A percentile compares a stretch with the other conserved stretches of the same genome.
Conservation (phyloP, 2,113 vertebrate genomes). For the Phylloscopus trochiloides region DNA sequence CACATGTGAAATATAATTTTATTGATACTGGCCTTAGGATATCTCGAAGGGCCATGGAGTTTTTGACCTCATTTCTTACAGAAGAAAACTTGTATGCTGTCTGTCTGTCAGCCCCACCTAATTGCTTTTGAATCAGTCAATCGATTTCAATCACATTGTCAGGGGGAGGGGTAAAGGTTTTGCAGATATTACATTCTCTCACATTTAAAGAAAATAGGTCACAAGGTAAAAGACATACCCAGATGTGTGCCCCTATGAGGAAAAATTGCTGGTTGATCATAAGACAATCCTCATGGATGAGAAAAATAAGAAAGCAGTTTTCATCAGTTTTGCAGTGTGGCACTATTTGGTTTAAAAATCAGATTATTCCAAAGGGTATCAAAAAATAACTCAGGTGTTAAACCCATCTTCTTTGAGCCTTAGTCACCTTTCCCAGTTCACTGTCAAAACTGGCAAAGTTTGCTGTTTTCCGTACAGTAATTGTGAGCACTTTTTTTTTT, state of each 20-base stretch:
- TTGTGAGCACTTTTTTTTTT: background rate
- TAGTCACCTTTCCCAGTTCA: background rate
- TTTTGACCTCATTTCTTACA: slow-evolving; percentile 6
- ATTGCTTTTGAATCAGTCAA: slow-evolving; percentile 63
- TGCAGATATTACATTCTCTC: slow-evolving; percentile 41
- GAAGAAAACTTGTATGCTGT: slow-evolving; percentile 23
- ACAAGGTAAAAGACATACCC: slow-evolving; percentile 11
- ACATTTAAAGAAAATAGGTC: slow-evolving; percentile 51
- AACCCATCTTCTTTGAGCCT: background rate
- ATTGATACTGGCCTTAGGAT: slow-evolving; percentile 26
- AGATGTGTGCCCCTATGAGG: background rate
- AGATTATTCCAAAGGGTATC: background rate
- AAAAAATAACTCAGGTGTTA: background rate
- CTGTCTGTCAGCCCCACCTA: slow-evolving; percentile 36
- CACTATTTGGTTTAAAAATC: background rate
- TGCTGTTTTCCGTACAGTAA: background rate
- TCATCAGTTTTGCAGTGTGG: background rate
- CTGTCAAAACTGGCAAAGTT: background rate
- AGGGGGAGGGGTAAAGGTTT: slow-evolving; percentile 37
- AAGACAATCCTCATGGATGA: background rate
- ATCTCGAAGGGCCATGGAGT: background rate
- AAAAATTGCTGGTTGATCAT: background rate
- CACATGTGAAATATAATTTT: slow-evolving; percentile 33
- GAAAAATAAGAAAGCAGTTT: background rate
- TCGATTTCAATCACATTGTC: slow-evolving; percentile 50